Conservation (phyloP, 2,888 invertebrate genomes). For the Tenthredo mesomela region DNA sequence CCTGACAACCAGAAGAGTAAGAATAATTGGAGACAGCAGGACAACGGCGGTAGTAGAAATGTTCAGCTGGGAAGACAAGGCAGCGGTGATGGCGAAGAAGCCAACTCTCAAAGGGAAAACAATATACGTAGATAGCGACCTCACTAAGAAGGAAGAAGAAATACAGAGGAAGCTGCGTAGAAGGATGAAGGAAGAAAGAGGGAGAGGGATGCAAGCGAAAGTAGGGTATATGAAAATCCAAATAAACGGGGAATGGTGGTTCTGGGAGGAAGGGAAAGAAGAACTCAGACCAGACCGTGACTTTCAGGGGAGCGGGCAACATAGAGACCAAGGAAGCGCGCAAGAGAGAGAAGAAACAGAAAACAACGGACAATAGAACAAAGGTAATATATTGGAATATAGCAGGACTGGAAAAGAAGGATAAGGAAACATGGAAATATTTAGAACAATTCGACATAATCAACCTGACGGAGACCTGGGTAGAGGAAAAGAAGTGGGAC, state of each 20-base stretch:
- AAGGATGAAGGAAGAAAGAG: background rate
- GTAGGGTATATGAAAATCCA: background rate
- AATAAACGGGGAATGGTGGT: background rate
- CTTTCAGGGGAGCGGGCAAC: background rate
- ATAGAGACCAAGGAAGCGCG: background rate
- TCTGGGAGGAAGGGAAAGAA: background rate
- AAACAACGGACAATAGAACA: background rate
- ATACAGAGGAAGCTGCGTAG: background rate
- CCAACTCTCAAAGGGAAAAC: background rate
- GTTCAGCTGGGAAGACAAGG: background rate
- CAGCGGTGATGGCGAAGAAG: background rate
- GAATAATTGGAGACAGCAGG: background rate
- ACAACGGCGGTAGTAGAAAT: background rate
- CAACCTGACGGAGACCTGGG: constrained; percentile 52
- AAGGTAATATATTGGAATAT: constrained; percentile 58
- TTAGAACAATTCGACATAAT: constrained; percentile 54
- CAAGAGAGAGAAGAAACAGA: too few species aligned
- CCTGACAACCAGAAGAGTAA: background rate
- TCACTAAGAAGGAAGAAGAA: background rate
- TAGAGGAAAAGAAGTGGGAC: constrained; percentile 50
- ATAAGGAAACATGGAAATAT: constrained; percentile 56
- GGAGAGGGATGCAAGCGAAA: background rate
- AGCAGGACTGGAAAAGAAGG: constrained; percentile 58
- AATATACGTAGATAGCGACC: background rate
- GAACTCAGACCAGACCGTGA: background rate